Evolutionary conservation across 2,888 invertebrate genomes (phyloP).

Genomic region (Ypsolopha scabrella): DNA sequence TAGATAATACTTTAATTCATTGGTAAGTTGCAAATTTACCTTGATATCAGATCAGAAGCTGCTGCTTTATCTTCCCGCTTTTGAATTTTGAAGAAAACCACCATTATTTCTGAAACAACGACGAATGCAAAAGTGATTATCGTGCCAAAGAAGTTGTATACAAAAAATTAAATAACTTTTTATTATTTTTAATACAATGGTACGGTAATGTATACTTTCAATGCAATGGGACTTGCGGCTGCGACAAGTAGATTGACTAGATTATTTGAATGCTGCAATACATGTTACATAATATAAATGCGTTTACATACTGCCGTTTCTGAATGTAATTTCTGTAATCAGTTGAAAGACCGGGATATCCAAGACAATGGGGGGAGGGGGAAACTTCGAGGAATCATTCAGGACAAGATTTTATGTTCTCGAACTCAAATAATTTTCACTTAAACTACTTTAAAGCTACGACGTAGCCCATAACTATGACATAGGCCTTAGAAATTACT

Average conservation of each 20-base stretch:
- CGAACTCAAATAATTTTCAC: too few relatives aligned
- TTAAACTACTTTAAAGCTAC: too few relatives aligned
- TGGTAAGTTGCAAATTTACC: slow-evolving; percentile 22
- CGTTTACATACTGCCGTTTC: too few relatives aligned
- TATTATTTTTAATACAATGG: neutral
- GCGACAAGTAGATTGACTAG: neutral
- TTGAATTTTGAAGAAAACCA: slow-evolving; percentile 62
- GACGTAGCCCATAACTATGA: too few relatives aligned
- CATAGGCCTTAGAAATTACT: too few relatives aligned
- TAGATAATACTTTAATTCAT: neutral
- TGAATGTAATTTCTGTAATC: too few relatives aligned
- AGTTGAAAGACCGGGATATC: too few relatives aligned
- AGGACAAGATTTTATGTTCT: too few relatives aligned
- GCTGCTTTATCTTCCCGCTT: slow-evolving; percentile 55
- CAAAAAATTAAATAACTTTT: too few relatives aligned
- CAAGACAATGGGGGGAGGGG: too few relatives aligned
- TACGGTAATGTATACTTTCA: neutral
- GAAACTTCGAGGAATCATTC: too few relatives aligned
- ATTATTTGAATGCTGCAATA: neutral
- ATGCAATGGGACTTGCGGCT: neutral
- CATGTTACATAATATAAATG: neutral
- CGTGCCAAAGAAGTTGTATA: too few relatives aligned
- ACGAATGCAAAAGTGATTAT: neutral
- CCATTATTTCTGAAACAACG: slow-evolving; percentile 51
- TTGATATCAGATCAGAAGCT: slow-evolving; percentile 47